phyloP scores from a whole-genome alignment of 2,888 invertebrate genomes.

The Schizaphis graminum region DNA sequence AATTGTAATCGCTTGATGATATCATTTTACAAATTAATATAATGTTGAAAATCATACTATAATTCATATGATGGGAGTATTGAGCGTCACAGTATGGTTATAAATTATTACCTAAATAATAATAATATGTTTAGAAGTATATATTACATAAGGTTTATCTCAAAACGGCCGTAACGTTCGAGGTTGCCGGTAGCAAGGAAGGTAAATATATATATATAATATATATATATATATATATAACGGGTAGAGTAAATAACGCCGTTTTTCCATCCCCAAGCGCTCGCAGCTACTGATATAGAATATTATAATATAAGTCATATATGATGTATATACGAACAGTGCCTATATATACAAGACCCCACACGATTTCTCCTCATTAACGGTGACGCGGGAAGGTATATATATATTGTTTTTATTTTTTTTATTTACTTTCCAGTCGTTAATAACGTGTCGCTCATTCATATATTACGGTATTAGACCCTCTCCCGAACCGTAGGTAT shows the following conservation, averaged over 20 bases:
- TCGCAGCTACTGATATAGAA: background rate
- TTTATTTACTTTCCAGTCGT: background rate
- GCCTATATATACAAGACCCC: background rate
- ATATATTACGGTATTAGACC: constrained; percentile 41
- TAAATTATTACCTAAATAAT: background rate
- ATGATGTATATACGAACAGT: background rate
- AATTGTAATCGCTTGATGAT: background rate
- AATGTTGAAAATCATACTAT: background rate
- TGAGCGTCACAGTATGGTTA: background rate
- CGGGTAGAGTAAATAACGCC: background rate
- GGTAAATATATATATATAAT: no score
- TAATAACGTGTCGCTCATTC: constrained; percentile 40
- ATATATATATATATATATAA: background rate
- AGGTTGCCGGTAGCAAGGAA: background rate
- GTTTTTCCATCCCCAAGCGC: background rate
- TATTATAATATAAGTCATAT: background rate
- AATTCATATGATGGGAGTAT: background rate
- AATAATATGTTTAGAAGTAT: background rate
- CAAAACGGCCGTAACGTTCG: background rate
- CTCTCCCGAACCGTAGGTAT: background rate
- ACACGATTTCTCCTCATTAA: background rate
- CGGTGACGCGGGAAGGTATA: background rate
- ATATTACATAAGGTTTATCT: background rate
- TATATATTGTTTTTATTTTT: background rate
- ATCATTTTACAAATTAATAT: background rate